phyloP scores from a whole-genome alignment of 1,140 invertebrate species.

The Euwallacea fornicatus region DNA sequence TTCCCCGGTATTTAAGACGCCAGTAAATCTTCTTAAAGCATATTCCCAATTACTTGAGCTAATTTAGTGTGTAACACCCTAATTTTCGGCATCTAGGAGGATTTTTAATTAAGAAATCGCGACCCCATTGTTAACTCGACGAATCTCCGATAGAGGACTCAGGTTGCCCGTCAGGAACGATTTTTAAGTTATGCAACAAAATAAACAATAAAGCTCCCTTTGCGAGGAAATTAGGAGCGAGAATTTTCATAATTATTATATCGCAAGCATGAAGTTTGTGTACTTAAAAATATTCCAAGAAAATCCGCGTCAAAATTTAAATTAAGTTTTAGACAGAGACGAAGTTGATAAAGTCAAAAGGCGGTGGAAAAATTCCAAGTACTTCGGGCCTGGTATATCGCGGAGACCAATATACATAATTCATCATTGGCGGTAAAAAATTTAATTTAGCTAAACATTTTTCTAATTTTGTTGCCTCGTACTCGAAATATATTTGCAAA shows the following conservation, averaged over 20 bases:
- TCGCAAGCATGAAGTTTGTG: conserved; percentile 8
- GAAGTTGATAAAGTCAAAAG: conserved; percentile 28
- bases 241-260: not conserved
- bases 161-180: too few species aligned
- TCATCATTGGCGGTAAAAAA: conserved; percentile 19
- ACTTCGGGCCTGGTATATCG: not conserved
- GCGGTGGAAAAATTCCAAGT: conserved; percentile 16
- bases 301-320: conserved; percentile 24
- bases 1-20: conserved; percentile 45
- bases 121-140: too few species aligned
- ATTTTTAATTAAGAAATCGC: too few species aligned
- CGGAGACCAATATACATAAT: conserved; percentile 24
- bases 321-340: conserved; percentile 24
- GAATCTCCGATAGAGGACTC: too few species aligned
- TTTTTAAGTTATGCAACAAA: too few species aligned
- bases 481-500: conserved; percentile 27
- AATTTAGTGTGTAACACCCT: conserved; percentile 49
- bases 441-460: conserved; percentile 34
- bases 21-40: conserved; percentile 50
- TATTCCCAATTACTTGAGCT: conserved; percentile 53
- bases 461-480: conserved; percentile 26
- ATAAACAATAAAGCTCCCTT: too few species aligned
- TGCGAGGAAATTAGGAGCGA: not conserved
- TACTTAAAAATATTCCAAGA: conserved; percentile 10
- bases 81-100: too few species aligned